phyloP scores from a whole-genome alignment of 2,113 vertebrate species.

The Hippolais icterina region DNA sequence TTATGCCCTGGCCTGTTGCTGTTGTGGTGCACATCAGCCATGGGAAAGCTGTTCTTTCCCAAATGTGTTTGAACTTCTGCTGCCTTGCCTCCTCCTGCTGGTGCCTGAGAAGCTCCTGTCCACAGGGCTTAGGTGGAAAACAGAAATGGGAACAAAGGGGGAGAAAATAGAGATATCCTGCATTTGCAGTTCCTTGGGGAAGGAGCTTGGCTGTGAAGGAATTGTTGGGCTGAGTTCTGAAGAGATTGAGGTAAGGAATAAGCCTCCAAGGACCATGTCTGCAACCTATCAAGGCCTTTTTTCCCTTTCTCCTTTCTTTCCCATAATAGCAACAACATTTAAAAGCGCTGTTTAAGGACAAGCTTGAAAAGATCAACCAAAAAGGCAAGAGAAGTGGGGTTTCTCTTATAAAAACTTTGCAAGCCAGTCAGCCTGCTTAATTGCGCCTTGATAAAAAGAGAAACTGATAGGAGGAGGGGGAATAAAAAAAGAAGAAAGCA shows the following conservation, averaged over 20 bases:
- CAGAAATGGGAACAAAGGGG: not conserved
- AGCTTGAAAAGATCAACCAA: slow-evolving; percentile 5
- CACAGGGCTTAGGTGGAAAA: not conserved
- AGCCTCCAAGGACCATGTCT: not conserved
- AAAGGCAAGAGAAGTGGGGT: not conserved
- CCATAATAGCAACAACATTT: not conserved
- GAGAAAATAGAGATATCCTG: not conserved
- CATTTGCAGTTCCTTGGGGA: not conserved
- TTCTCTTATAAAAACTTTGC: not conserved
- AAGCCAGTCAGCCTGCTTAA: not conserved
- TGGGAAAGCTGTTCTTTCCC: not conserved
- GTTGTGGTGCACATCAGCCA: not conserved
- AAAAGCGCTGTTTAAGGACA: slow-evolving; percentile 13
- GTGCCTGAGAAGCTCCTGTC: not conserved
- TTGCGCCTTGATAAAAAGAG: not conserved
- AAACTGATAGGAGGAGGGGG: not conserved
- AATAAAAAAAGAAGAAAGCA: not conserved
- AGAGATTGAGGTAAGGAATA: not conserved
- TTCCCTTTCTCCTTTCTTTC: fast-evolving
- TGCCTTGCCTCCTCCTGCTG: not conserved
- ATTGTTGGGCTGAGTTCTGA: not conserved
- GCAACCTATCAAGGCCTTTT: not conserved
- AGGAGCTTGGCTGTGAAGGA: not conserved
- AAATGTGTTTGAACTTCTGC: not conserved
- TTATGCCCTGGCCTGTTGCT: not conserved